Evolutionary conservation across 2,888 invertebrate species (phyloP).

Genomic region (Cryptocephalus primarius): DNA sequence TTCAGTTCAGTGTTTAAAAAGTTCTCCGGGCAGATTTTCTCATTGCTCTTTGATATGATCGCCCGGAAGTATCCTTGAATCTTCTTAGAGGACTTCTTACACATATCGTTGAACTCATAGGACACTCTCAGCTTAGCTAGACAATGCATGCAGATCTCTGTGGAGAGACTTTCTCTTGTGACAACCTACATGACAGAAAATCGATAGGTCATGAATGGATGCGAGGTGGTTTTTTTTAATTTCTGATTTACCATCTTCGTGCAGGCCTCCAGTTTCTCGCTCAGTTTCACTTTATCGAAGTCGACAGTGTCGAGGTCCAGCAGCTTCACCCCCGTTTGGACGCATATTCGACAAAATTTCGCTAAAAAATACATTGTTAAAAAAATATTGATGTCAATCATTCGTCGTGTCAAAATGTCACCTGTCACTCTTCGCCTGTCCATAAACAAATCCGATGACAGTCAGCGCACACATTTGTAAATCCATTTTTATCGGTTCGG

Average conservation of each 20-base stretch:
- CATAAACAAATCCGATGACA: neutral
- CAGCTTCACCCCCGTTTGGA: constrained; percentile 28
- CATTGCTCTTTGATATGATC: constrained; percentile 20
- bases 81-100: constrained; percentile 30
- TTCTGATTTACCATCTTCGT: constrained; percentile 32
- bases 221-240: neutral
- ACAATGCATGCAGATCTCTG: constrained; percentile 32
- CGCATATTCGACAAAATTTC: constrained; percentile 35
- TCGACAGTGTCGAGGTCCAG: constrained; percentile 30
- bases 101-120: constrained; percentile 34
- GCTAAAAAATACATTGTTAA: constrained; percentile 34
- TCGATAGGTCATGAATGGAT: constrained; percentile 28
- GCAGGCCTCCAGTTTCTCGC: constrained; percentile 33
- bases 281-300: constrained; percentile 30
- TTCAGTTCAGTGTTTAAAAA: constrained; percentile 28
- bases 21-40: constrained; percentile 16
- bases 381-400: constrained; percentile 31
- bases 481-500: too few species aligned
- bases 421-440: constrained; percentile 1
- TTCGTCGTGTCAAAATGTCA: constrained; percentile 26
- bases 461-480: too few species aligned
- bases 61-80: constrained; percentile 30
- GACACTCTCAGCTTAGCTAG: constrained; percentile 31
- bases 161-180: constrained; percentile 29
- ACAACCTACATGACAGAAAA: constrained; percentile 32